Base-by-base conservation (phyloP, 2,888 invertebrate species). In the Tholera decimalis region DNA sequence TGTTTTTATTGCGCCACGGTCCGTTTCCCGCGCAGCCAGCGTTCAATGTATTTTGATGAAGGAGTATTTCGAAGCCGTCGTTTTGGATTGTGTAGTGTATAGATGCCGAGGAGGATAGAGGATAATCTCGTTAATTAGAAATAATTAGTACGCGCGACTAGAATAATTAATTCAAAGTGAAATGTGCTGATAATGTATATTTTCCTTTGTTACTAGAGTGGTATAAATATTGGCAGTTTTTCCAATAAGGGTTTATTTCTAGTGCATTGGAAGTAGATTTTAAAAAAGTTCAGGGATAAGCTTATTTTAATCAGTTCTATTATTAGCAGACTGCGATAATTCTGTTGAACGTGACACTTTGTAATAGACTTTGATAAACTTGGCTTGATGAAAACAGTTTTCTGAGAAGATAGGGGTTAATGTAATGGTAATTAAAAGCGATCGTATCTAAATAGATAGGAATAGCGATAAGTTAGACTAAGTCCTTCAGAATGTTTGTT, bases 111-210 rank as follows among this genome's bases (percentile, higher is more conserved):
- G 44, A 41, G 39, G 28, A 78, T 49, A 66, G 61, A 46, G 58
- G 68, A 79, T 79, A 69, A 82, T 82, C 82, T 70, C 68, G 68
- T 82, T 80, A 82, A 80, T 80, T 82, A 82, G 61, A 70, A 41
- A 71, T 82, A 82, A 80, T 80, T 80, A 82, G 61, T 73, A 41
- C 73, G 51, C 66, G 66, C 56, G 66, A 76, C 55, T 66, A 54
- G 39, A 65, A 67, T 79, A 68, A 79, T 79, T 73, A 65, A 82
- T 73, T 65, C 51, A 65, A 77, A 70, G 70, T 60, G 54, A 58
- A 76, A 64, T 62, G 53, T 58, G 63, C 59, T 57, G 46, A 47
- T 39, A 62, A 62, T 44, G 53, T 56, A 20, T 49, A 46, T 13
- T 54, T 54, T 44, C 53, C 35, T 54, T 71, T 71, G 43, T 61